These are phyloP conservation scores for Pseudochaenichthys georgianus DNA, from an alignment of 2,797 vertebrate genomes.

Conservation along the genomic window DNA sequence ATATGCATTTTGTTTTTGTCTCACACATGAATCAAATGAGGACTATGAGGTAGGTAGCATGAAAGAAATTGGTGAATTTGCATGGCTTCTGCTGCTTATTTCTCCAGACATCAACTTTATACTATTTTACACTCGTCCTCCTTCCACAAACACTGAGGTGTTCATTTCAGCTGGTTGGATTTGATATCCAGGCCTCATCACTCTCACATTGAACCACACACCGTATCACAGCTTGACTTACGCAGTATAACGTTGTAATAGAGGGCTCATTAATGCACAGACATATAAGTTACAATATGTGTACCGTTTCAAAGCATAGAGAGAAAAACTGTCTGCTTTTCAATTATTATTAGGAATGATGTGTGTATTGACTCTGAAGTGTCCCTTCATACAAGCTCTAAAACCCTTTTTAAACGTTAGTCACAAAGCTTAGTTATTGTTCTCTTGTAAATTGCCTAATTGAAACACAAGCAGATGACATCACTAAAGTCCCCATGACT, in stretches of 20 bases:
- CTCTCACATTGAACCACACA: slow-evolving; percentile 7
- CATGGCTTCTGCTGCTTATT: slow-evolving; percentile 58
- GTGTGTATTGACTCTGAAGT: slow-evolving; percentile 37
- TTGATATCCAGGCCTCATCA: slow-evolving; percentile 3
- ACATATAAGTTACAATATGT: slow-evolving; percentile 34
- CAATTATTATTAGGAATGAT: slow-evolving; percentile 18
- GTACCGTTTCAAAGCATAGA: slow-evolving; percentile 30
- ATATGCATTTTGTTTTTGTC: slow-evolving; percentile 64
- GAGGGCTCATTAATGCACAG: slow-evolving; percentile 27
- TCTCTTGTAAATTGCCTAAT: slow-evolving; percentile 24
- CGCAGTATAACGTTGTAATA: slow-evolving; percentile 54
- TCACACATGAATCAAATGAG: slow-evolving; percentile 72
- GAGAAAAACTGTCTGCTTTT: slow-evolving; percentile 11
- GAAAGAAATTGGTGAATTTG: slow-evolving; percentile 38
- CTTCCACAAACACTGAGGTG: neutral
- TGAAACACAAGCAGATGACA: slow-evolving; percentile 29
- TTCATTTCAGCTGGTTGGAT: slow-evolving; percentile 19
- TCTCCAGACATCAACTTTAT: slow-evolving; percentile 61
- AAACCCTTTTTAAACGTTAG: slow-evolving; percentile 24
- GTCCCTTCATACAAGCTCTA: slow-evolving; percentile 29
- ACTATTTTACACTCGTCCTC: slow-evolving; percentile 34
- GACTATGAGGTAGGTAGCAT: slow-evolving; percentile 79
- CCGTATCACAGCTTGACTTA: slow-evolving; percentile 7
- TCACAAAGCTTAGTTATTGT: slow-evolving; percentile 14
- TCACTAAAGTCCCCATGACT: slow-evolving; percentile 19